Base-by-base conservation (phyloP, 2,797 vertebrate species). In the Semotilus atromaculatus region DNA sequence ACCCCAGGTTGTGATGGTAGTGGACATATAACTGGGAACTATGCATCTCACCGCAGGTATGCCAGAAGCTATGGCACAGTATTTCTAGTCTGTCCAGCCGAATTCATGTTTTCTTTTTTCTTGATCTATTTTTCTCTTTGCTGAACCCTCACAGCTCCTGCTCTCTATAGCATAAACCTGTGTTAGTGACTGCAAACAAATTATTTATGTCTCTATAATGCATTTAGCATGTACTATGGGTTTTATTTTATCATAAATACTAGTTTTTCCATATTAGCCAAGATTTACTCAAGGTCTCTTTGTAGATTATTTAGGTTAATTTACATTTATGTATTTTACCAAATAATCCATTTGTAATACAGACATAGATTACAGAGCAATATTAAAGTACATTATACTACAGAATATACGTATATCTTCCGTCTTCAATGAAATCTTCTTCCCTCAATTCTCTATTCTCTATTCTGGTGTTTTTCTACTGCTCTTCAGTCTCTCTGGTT, bases 401-500 rank as follows among this genome's bases (percentile, higher is more conserved):
- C 38, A 55, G n/a, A 72, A 71, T 10, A 62, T 40, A 51, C 48
- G 48, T 85, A 48, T 45, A 68, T 77, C 71, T 86, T 92, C 83
- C 67, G 11, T 76, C 87, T 66, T 64, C 40, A 81, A 68, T 75
- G 31, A 72, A 89, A 72, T 84, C 80, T 77, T 87, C 83, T 78
- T 79, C 66, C 90, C 89, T 86, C 74, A 67, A 93, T 72, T 80
- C 73, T 86, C 74, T 72, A 93, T 72, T 80, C 73, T 64, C 29
- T 64, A 64, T 31, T 18, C 72, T 80, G 77, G 76, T 82, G 82
- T 75, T 60, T 73, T 76, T 85, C 81, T 81, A 75, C 80, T 94
- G 94, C 96, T 94, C 96, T 96, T 94, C 97, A 99, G 98, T 97
- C 97, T 99, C 95, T 99, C 98, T 97, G 98, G 98, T 97, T 99